A percentile compares a stretch with the other conserved stretches of the same genome.
Evolutionary conservation across 2,797 vertebrate species (phyloP).

Genomic region (Anguilla obscura): DNA sequence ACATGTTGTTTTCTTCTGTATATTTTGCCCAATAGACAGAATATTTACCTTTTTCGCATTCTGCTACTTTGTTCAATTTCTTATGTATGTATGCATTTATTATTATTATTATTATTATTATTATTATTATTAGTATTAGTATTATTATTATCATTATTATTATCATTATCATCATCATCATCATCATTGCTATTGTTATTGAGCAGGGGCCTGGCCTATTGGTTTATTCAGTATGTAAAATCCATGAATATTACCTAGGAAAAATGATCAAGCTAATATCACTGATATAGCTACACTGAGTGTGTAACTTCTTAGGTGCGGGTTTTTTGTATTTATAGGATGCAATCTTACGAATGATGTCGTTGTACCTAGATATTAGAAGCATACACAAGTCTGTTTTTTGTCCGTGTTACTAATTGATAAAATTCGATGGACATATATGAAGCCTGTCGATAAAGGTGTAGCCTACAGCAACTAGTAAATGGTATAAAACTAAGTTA

Average conservation of each 20-base stretch:
- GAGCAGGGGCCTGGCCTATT: neutral
- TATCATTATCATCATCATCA: too few species aligned
- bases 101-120: too few species aligned
- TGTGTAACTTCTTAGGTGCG: neutral
- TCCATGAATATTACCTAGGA: neutral
- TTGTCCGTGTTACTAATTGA: too few species aligned
- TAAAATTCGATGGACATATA: neutral
- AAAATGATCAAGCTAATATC: neutral
- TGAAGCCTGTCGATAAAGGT: neutral
- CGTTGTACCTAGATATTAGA: neutral
- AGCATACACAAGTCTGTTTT: too few species aligned
- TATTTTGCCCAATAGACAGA: too few species aligned
- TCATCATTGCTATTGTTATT: neutral
- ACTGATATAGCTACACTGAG: neutral
- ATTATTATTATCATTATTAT: too few species aligned
- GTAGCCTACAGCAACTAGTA: neutral
- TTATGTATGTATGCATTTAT: too few species aligned
- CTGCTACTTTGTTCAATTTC: too few species aligned
- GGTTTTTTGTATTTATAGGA: neutral
- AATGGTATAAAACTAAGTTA: neutral
- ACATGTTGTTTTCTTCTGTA: too few species aligned
- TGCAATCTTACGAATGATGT: neutral
- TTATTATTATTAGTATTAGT: too few species aligned
- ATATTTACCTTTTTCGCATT: too few species aligned
- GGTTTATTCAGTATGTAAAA: neutral